Evolutionary conservation across 2,888 invertebrate species (phyloP), one percentile per base, ranked within the genome.

Genomic region (Epinotia nisella): DNA sequence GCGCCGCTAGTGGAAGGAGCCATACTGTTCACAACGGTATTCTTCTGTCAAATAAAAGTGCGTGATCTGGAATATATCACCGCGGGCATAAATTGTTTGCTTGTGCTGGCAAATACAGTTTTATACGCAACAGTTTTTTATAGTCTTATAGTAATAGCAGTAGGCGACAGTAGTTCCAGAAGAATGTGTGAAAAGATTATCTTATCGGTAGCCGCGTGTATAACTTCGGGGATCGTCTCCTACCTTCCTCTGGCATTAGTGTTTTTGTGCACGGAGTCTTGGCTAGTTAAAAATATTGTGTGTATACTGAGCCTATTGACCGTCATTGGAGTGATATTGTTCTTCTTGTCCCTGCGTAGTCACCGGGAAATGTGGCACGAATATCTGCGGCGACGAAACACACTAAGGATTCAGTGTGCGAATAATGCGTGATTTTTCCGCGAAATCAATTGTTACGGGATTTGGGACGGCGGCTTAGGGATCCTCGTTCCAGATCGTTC

Each of bases 281-380:
- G 5, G 13, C 1, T 56, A 45, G 21, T 62, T 7, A 41, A 29
- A 19, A 62, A 70, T 45, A 49, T 45, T 29, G 56, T 70, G 35
- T 41, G 45, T 5, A 56, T 70, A 64, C 29, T 70, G 2, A 56
- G 61, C 45, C 9, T 70, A 24, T 17, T 58, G 70, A 62, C 24
- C 10, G 7, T 70, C 1, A 56, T 62, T 17, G 53, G 70, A 13
- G 17, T 45, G 0, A 29, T 59, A 39, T 35, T 61, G 24, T 56
- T 62, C 15, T 70, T 70, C 17, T 35, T 62, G 62, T 62, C 70
- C 19, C 5, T 62, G 62, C 41, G 35, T 19, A 39, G 45, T 3
- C 70, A 70, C 35, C 56, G 56, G 13, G 49, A 19, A 3, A 29
- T 35, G 62, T 70, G 70, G 70, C 5, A 24, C 17, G 53, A 55